These are phyloP conservation scores for Lophotis ruficrista DNA, from an alignment of 2,113 vertebrate genomes.

Conservation along the genomic window DNA sequence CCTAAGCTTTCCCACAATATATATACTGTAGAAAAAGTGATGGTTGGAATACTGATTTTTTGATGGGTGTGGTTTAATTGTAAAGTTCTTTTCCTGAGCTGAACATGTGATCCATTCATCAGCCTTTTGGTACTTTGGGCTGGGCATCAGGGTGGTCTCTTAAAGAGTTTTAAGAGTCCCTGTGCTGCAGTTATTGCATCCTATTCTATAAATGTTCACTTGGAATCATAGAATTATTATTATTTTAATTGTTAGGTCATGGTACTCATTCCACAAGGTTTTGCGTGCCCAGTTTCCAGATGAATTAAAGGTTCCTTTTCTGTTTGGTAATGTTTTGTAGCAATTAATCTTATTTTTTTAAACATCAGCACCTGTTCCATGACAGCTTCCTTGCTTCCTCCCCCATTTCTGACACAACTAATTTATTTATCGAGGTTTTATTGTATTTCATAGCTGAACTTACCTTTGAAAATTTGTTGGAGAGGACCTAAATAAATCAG, in stretches of 20 bases:
- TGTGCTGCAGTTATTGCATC: background rate
- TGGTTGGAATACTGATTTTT: background rate
- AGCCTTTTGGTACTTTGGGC: background rate
- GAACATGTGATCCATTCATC: background rate
- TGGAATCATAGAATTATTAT: background rate
- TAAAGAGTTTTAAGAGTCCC: background rate
- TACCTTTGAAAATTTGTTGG: constrained; percentile 13
- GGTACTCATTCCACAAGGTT: background rate
- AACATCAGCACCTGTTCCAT: constrained; percentile 13
- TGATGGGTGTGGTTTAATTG: background rate
- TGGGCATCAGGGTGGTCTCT: background rate
- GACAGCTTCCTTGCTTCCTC: background rate
- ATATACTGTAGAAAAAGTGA: background rate
- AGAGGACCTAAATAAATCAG: constrained; percentile 40
- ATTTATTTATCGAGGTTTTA: constrained; percentile 39
- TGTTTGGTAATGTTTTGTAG: constrained; percentile 23
- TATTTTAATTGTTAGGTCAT: background rate
- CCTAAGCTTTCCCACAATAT: background rate
- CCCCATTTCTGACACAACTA: background rate
- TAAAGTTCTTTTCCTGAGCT: background rate
- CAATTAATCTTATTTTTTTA: constrained; percentile 34
- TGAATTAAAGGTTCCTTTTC: constrained; percentile 16
- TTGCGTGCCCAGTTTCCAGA: background rate
- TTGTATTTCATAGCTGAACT: constrained; percentile 28
- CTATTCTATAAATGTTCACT: background rate